Evolutionary conservation across 1,140 invertebrate genomes (phyloP), one percentile per base, ranked within the genome.

Genomic region (Mylabris phalerata): DNA sequence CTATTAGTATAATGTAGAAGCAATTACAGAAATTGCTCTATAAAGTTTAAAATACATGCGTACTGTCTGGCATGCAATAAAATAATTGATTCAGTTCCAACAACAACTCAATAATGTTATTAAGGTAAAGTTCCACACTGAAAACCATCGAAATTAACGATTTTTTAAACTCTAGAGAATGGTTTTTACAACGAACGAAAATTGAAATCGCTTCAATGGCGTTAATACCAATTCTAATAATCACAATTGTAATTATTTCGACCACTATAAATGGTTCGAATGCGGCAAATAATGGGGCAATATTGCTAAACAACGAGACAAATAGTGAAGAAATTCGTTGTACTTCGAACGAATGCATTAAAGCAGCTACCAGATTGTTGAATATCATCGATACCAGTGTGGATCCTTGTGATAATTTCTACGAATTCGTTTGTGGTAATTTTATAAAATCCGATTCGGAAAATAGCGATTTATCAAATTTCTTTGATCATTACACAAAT

Each of bases 321-420:
- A 19, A 19, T 1, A 19, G 19, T 2, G 19, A 19, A 19, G 19
- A 19, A 19, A 19, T 19, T 10, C 42, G 43, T 25, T 67, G 64
- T 38, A 50, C 9, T 9, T 56, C 47, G 4, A 54, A 44, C 9
- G 47, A 58, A 41, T 67, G 67, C 50, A 47, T 69, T 0, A 55
- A 47, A n/a, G n/a, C 61, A 78, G 80, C 82, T 4, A 75, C 78
- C 0, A 73, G 75, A n/a, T 67, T 84, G 43, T 57, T 83, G 32
- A 70, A 76, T 4, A 79, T 78, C 50, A 79, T 84, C 72, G 76
- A 85, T 55, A 50, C 63, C 3, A 63, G 61, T 0, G 78, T 82
- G 1, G 77, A 88, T 58, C 90, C 90, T 0, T 93, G 91, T 68
- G 79, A 87, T 6, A 87, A 93, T 69, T 93, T 93, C 73, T 93